phyloP scores from a whole-genome alignment of 2,797 vertebrate species.

The Nasua narica region DNA sequence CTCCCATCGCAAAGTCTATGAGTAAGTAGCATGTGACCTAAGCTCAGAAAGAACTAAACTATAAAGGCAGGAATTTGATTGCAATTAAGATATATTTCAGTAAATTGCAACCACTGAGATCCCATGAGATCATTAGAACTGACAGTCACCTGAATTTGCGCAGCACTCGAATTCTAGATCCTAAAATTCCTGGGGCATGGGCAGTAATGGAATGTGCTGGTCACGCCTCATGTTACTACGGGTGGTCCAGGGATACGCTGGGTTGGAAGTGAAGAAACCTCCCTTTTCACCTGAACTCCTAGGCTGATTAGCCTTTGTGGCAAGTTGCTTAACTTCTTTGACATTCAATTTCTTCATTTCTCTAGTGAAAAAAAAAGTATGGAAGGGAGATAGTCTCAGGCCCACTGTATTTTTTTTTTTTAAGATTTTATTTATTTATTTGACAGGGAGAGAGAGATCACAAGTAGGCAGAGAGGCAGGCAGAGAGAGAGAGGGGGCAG shows the following conservation, averaged over 20 bases:
- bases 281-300: background rate
- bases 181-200: background rate
- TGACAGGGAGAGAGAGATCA: too few relatives aligned
- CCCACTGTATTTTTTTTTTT: background rate
- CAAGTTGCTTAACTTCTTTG: background rate
- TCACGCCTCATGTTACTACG: background rate
- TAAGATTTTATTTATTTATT: too few relatives aligned
- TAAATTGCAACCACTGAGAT: background rate
- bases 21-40: conserved; percentile 51
- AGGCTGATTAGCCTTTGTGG: background rate
- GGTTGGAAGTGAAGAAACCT: background rate
- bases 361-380: background rate
- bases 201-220: background rate
- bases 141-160: background rate
- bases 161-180: conserved; percentile 18
- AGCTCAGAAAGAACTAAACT: conserved; percentile 42
- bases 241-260: background rate
- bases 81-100: conserved; percentile 34
- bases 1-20: conserved; percentile 48
- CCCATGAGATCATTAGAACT: conserved; percentile 45
- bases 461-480: too few relatives aligned
- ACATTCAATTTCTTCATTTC: conserved; percentile 10
- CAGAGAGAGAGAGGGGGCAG: too few relatives aligned
- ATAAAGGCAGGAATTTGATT: conserved; percentile 42
- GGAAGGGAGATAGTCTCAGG: background rate